phyloP scores from a whole-genome alignment of 2,797 vertebrate genomes.

The Delichon dasypus region DNA sequence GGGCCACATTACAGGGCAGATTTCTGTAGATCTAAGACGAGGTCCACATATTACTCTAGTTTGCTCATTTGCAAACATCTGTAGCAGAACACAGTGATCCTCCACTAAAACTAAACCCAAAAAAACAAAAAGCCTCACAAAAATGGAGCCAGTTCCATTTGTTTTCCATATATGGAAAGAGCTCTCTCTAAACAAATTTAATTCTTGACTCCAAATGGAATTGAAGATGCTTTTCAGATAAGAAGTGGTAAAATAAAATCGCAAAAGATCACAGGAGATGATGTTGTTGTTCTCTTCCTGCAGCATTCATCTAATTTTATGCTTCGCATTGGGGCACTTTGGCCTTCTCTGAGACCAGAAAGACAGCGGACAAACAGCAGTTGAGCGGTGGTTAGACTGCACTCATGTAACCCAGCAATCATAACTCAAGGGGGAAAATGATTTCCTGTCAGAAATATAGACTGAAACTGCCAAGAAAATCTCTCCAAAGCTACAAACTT shows the following conservation, averaged over 20 bases:
- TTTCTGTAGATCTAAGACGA: conserved; percentile 13
- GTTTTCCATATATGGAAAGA: conserved; percentile 60
- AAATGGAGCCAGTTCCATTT: conserved; percentile 51
- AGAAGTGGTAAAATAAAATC: conserved; percentile 61
- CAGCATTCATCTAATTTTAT: conserved; percentile 63
- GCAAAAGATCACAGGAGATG: conserved; percentile 50
- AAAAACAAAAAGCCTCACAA: not conserved
- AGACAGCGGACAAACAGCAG: conserved; percentile 53
- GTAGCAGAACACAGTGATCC: conserved; percentile 44
- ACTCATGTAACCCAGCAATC: conserved; percentile 60
- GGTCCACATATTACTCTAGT: conserved; percentile 9
- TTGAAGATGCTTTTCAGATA: conserved; percentile 65
- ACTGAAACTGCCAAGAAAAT: conserved; percentile 57
- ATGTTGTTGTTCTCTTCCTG: conserved; percentile 56
- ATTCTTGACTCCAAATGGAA: conserved; percentile 50
- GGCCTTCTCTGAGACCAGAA: conserved; percentile 53
- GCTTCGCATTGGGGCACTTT: conserved; percentile 35
- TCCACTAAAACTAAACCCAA: not conserved
- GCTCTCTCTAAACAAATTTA: conserved; percentile 50
- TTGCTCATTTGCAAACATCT: conserved; percentile 49
- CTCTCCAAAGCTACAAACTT: conserved; percentile 56
- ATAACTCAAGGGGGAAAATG: conserved; percentile 55
- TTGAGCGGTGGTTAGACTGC: conserved; percentile 38
- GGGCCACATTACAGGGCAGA: not conserved
- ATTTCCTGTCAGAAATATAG: conserved; percentile 67